Base-by-base conservation (phyloP, 2,888 invertebrate genomes). In the Acleris emargana region DNA sequence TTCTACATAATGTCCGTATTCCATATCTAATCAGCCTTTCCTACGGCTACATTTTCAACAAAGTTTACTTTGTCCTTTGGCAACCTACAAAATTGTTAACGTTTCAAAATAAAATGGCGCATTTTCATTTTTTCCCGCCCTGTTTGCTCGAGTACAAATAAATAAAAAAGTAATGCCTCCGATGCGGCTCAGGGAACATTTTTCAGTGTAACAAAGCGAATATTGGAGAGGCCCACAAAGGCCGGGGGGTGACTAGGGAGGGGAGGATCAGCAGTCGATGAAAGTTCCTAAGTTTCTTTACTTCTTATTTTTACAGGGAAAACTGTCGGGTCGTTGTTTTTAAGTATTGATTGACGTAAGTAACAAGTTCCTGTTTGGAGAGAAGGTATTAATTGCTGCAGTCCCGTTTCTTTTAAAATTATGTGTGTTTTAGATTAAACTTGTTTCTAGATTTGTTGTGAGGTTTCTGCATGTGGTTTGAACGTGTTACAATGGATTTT, bases 161-260 rank as follows among this genome's bases (percentile, higher is more conserved):
- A 66, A 66, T 66, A 66, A 61, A 66, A 59, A 61, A 61, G 66
- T 66, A 57, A 66, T 57, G 61, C 59, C 54, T 42, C 50, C 43
- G 49, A 49, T 59, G 66, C 61, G 50, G 57, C 53, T 75, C 72
- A 77, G 76, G 80, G 87, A 82, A 86, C 82, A 81, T 88, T 86
- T 87, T 88, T 82, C 89, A 82, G 82, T 82, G 87, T 90, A 91
- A 91, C 91, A 91, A 91, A 92, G 92, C 89, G 91, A 91, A 88
- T 91, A 92, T 91, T 89, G 89, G 89, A 91, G 91, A 86, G 88
- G 79, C 83, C 83, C 88, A 89, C 89, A 91, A 91, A 91, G 91
- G 88, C 84, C 82, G 79, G 78, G 70, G 64, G 75, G 70, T 68
- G 59, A 70, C 62, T 73, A 76, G 77, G 71, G 76, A 68, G 73